These are phyloP conservation scores for Drosophila pallidifrons DNA, from an alignment of 1,140 invertebrate species.

Conservation along the genomic window DNA sequence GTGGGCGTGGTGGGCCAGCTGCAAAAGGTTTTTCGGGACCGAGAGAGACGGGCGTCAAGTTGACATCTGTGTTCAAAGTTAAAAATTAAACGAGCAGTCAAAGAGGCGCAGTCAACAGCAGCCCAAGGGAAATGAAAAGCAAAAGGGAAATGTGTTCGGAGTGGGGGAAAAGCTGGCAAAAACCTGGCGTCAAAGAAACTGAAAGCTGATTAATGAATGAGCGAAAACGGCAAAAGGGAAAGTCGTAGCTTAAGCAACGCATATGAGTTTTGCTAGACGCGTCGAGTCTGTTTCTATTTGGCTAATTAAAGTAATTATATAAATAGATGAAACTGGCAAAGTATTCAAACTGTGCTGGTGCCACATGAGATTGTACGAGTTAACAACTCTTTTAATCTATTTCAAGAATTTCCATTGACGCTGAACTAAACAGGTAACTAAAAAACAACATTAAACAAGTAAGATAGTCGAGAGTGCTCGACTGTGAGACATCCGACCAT, in stretches of 20 bases:
- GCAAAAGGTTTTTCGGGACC: neutral
- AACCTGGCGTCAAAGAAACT: constrained; percentile 69
- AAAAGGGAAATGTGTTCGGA: neutral
- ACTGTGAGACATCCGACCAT: too few relatives aligned
- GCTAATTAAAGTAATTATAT: constrained; percentile 71
- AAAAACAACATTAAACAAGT: too few relatives aligned
- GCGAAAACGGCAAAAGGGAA: constrained; percentile 2
- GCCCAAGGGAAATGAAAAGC: neutral
- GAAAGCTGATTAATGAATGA: constrained; percentile 79
- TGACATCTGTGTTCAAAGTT: constrained; percentile 81
- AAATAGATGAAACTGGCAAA: constrained; percentile 59
- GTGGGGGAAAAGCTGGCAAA: neutral
- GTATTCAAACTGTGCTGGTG: constrained; percentile 48
- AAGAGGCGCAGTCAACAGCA: constrained; percentile 9
- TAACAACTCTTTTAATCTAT: constrained; percentile 9
- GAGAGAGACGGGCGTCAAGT: constrained; percentile 47
- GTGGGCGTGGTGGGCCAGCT: constrained; percentile 6
- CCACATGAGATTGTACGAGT: neutral
- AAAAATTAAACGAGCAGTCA: constrained; percentile 73
- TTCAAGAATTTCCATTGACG: too few relatives aligned
- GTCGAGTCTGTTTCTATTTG: constrained; percentile 20
- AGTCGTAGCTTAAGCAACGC: constrained; percentile 19
- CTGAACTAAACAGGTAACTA: too few relatives aligned
- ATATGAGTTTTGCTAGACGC: constrained; percentile 17
- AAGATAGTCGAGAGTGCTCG: too few relatives aligned